Conservation (phyloP, 64 coral and sea anemone species). For the Porites lutea region DNA sequence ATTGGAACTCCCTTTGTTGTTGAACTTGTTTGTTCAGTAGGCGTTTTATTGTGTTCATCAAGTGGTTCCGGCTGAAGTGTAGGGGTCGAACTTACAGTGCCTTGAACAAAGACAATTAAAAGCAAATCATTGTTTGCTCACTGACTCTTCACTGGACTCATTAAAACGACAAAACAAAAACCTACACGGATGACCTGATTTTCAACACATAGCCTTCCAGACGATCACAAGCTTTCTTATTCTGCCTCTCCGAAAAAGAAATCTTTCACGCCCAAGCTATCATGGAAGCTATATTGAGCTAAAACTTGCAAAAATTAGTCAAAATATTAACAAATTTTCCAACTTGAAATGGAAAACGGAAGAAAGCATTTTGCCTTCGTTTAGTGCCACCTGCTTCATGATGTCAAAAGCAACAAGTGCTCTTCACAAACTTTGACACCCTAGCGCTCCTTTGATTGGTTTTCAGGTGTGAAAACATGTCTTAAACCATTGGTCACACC, state of each 20-base stretch:
- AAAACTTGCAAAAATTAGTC: neutral
- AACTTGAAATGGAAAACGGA: conserved; percentile 4
- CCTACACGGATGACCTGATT: conserved; percentile 26
- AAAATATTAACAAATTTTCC: neutral
- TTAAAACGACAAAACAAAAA: conserved; percentile 17
- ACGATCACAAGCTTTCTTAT: neutral
- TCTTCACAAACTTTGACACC: conserved; percentile 42
- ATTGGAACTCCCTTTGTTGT: too few species aligned
- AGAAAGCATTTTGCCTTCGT: conserved; percentile 9
- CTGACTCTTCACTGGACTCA: conserved; percentile 10
- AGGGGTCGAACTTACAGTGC: neutral
- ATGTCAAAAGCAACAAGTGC: conserved; percentile 58
- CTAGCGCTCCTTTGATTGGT: conserved; percentile 68
- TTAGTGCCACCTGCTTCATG: neutral
- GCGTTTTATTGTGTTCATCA: too few species aligned
- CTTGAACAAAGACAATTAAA: neutral
- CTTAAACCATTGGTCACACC: conserved; percentile 60
- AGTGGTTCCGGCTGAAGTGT: neutral
- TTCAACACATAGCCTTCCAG: neutral
- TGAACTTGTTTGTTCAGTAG: too few species aligned
- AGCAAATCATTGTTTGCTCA: conserved; percentile 29
- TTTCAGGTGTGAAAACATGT: conserved; percentile 5
- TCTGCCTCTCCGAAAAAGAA: neutral
- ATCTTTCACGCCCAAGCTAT: neutral
- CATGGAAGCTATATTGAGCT: neutral